phyloP scores from a whole-genome alignment of 1,140 invertebrate species.

The Drosophila aff. region DNA sequence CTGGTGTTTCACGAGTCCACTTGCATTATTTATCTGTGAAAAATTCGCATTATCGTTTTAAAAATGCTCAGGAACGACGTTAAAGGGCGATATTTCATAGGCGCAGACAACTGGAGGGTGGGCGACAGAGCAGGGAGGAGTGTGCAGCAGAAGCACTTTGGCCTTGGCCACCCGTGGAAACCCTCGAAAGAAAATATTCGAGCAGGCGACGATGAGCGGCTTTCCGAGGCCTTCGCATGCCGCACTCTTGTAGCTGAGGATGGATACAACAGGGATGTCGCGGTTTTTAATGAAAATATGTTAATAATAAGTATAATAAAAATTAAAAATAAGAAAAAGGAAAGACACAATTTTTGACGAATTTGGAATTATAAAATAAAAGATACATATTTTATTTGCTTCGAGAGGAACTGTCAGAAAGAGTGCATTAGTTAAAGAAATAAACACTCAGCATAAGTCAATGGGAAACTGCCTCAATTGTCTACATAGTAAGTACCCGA shows the following conservation, averaged over 20 bases:
- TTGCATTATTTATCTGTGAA: conserved; percentile 63
- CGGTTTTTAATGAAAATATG: not conserved
- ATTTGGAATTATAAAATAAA: not conserved
- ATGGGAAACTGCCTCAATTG: not conserved
- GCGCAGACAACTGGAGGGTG: conserved; percentile 21
- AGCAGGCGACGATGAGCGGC: conserved; percentile 29
- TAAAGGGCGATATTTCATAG: conserved; percentile 66
- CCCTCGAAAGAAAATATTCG: conserved; percentile 41
- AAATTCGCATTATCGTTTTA: conserved; percentile 66
- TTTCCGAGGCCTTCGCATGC: conserved; percentile 9
- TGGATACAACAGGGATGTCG: conserved; percentile 8
- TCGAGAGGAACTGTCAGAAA: not conserved
- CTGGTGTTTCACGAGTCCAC: conserved; percentile 24
- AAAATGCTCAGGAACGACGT: conserved; percentile 62
- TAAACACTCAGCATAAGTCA: too few relatives aligned
- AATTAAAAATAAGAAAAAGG: not conserved
- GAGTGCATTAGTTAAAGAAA: not conserved
- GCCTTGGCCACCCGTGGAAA: conserved; percentile 30
- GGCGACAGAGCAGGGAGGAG: not conserved
- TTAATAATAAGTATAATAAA: too few relatives aligned
- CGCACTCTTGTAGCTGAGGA: conserved; percentile 17
- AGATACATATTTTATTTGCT: not conserved
- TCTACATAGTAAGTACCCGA: not conserved
- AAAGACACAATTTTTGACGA: too few relatives aligned
- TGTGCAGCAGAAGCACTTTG: conserved; percentile 12